Conservation (phyloP, 2,113 vertebrate species). For the Erythrocercus mccallii region DNA sequence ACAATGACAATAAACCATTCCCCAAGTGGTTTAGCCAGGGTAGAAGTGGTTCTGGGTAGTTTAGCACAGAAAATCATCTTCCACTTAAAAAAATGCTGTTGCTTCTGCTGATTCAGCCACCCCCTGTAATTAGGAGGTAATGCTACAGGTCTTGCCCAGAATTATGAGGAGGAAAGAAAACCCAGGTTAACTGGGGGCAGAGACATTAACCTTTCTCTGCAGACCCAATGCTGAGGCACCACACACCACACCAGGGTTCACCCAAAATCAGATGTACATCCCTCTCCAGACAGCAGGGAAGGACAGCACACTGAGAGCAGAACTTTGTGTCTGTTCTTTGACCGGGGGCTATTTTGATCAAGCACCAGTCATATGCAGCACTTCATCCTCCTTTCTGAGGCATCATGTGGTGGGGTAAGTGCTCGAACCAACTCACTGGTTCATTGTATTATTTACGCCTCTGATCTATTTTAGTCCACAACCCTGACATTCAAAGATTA, state of each 20-base stretch:
- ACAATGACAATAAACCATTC: neutral
- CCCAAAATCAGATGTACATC: neutral
- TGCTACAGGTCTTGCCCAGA: neutral
- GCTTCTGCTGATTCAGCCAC: neutral
- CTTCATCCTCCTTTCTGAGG: constrained; percentile 9
- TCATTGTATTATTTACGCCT: neutral
- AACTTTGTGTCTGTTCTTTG: constrained; percentile 6
- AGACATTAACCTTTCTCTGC: neutral
- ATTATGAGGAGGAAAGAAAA: neutral
- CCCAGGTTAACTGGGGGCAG: neutral
- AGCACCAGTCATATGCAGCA: constrained; percentile 8
- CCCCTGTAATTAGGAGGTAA: neutral
- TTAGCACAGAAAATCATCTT: neutral
- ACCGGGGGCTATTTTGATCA: constrained; percentile 1
- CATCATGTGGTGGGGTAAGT: neutral
- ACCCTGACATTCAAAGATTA: constrained; percentile 11
- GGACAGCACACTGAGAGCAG: neutral
- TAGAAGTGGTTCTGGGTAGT: neutral
- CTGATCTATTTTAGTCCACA: constrained; percentile 34
- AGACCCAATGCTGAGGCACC: neutral
- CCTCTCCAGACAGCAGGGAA: fast-evolving
- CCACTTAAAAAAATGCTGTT: neutral
- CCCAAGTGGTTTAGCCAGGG: neutral
- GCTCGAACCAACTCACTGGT: neutral
- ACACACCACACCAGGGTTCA: neutral